Evolutionary conservation across 1,140 invertebrate species (phyloP).

Genomic region (Pectinophora gossypiella): DNA sequence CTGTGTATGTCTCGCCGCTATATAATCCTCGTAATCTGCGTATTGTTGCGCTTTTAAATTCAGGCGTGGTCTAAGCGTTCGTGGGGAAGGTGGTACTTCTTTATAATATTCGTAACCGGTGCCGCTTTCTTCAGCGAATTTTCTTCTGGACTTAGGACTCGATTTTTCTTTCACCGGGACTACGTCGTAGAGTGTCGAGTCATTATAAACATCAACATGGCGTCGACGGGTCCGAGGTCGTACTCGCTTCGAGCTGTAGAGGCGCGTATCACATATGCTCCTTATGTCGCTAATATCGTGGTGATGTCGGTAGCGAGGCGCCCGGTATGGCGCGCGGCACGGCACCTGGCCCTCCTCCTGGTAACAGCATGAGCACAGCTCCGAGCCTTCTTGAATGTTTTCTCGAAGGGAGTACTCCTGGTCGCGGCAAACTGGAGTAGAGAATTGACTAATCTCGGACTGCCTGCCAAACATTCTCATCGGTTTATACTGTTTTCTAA

Average conservation of each 20-base stretch:
- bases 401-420: conserved; percentile 36
- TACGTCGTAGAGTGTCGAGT: conserved; percentile 50
- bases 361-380: conserved; percentile 54
- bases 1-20: conserved; percentile 12
- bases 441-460: conserved; percentile 55
- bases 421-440: conserved; percentile 57
- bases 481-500: conserved; percentile 53
- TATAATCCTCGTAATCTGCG: conserved; percentile 34
- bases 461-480: conserved; percentile 47
- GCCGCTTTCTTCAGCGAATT: conserved; percentile 39
- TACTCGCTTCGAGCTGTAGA: conserved; percentile 43
- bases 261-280: conserved; percentile 52
- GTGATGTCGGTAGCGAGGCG: not conserved
- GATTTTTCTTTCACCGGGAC: conserved; percentile 62
- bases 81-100: conserved; percentile 65
- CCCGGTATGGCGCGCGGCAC: not conserved
- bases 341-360: conserved; percentile 8
- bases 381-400: conserved; percentile 31
- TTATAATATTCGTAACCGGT: conserved; percentile 31
- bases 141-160: conserved; percentile 53
- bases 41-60: conserved; percentile 53
- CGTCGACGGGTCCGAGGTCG: conserved; percentile 20
- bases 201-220: conserved; percentile 40
- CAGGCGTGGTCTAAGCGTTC: conserved; percentile 44
- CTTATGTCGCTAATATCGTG: conserved; percentile 30